Conservation (phyloP, 2,797 vertebrate species). For the Telmatherina bonti region DNA sequence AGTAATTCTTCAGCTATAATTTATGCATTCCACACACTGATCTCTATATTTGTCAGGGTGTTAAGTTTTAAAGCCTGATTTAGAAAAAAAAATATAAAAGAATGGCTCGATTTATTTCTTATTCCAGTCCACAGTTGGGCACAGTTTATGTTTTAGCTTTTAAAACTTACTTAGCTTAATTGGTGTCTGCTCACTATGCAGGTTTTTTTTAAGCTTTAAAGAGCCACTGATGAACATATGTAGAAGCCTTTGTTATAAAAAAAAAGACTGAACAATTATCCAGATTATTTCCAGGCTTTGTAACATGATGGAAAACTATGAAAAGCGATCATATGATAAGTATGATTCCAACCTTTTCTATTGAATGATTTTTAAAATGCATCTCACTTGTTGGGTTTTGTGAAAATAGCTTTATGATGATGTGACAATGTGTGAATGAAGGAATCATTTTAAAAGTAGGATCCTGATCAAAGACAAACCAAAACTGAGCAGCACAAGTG, state of each 20-base stretch:
- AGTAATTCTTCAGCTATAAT: conserved; percentile 41
- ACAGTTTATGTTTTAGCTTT: conserved; percentile 32
- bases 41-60: conserved; percentile 59
- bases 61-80: conserved; percentile 46
- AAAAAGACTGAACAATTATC: conserved; percentile 5
- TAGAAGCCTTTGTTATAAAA: conserved; percentile 18
- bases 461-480: not conserved
- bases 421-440: conserved; percentile 9
- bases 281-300: conserved; percentile 46
- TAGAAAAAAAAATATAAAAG: not conserved
- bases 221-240: conserved; percentile 36
- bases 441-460: conserved; percentile 29
- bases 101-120: conserved; percentile 8
- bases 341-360: conserved; percentile 49
- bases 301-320: conserved; percentile 23
- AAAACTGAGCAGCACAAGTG: not conserved
- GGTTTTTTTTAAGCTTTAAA: conserved; percentile 30
- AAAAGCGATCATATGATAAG: not conserved
- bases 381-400: conserved; percentile 21
- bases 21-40: conserved; percentile 63
- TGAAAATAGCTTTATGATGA: conserved; percentile 29
- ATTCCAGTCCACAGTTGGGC: conserved; percentile 29
- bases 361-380: conserved; percentile 38
- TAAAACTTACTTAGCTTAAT: conserved; percentile 13
- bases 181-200: conserved; percentile 23